These are phyloP conservation scores for Cryptomyrus ogoouensis DNA, from an alignment of 2,113 vertebrate species.

Conservation along the genomic window DNA sequence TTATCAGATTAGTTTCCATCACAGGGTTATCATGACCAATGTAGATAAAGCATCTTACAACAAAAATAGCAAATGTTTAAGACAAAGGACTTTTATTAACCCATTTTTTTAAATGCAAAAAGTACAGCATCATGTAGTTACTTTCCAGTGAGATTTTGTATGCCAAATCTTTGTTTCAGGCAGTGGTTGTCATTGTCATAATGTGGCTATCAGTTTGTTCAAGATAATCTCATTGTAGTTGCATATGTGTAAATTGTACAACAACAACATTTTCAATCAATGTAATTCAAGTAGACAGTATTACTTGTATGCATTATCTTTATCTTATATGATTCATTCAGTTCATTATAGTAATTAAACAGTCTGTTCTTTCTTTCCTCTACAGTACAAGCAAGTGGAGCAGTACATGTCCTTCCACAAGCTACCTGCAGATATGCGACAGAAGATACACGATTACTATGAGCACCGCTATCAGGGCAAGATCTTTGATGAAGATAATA, in stretches of 20 bases:
- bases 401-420: conserved; percentile 99
- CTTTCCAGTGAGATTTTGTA: not conserved
- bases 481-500: conserved; percentile 98
- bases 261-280: not conserved
- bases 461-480: conserved; percentile 98
- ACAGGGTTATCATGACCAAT: not conserved
- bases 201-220: not conserved
- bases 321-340: not conserved
- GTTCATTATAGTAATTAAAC: not conserved
- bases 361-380: conserved; percentile 34
- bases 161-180: not conserved
- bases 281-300: not conserved
- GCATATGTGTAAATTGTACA: not conserved
- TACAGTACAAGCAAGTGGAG: conserved; percentile 97
- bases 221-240: not conserved
- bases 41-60: not conserved
- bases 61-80: not conserved
- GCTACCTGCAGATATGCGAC: conserved; percentile 93
- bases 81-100: not conserved
- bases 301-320: not conserved
- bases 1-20: not conserved
- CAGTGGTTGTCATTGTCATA: not conserved
- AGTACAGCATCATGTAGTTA: not conserved
- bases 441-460: conserved; percentile 98
- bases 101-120: not conserved